These are phyloP conservation scores for Procambarus clarkii DNA, from an alignment of 1,140 invertebrate genomes.

Conservation along the genomic window DNA sequence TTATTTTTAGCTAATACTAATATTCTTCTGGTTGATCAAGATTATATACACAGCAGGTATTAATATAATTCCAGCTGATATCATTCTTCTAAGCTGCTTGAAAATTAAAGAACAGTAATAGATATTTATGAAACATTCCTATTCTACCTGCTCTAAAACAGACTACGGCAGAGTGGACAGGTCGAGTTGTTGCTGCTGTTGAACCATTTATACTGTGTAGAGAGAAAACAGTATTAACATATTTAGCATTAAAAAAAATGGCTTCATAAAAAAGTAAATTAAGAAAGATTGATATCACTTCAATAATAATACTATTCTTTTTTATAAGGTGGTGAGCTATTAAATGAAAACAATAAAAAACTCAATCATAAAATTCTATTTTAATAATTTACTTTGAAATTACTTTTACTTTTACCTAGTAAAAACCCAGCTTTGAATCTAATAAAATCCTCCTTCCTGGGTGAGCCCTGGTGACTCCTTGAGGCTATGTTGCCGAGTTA, in stretches of 20 bases:
- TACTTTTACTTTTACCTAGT: too few species aligned
- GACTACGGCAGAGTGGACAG: slow-evolving; percentile 91
- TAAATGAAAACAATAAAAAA: too few species aligned
- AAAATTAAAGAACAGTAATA: neutral
- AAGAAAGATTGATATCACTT: neutral
- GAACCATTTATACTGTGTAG: slow-evolving; percentile 91
- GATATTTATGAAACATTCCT: neutral
- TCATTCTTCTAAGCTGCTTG: neutral
- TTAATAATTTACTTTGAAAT: too few species aligned
- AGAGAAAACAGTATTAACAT: slow-evolving; percentile 76
- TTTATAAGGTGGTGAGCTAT: neutral
- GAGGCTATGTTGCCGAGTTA: too few species aligned
- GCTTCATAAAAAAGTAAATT: neutral
- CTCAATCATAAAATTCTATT: too few species aligned
- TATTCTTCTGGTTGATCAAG: too few species aligned
- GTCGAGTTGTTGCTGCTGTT: slow-evolving; percentile 91
- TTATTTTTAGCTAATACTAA: too few species aligned
- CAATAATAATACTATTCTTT: neutral
- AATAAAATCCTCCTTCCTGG: too few species aligned
- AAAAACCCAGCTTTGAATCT: too few species aligned
- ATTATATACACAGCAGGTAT: too few species aligned
- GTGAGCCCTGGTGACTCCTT: too few species aligned
- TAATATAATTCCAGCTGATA: too few species aligned
- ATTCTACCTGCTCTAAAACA: slow-evolving; percentile 78
- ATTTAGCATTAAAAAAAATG: neutral